phyloP scores from a whole-genome alignment of 1,140 invertebrate species.

The Lordiphosa mommai region DNA sequence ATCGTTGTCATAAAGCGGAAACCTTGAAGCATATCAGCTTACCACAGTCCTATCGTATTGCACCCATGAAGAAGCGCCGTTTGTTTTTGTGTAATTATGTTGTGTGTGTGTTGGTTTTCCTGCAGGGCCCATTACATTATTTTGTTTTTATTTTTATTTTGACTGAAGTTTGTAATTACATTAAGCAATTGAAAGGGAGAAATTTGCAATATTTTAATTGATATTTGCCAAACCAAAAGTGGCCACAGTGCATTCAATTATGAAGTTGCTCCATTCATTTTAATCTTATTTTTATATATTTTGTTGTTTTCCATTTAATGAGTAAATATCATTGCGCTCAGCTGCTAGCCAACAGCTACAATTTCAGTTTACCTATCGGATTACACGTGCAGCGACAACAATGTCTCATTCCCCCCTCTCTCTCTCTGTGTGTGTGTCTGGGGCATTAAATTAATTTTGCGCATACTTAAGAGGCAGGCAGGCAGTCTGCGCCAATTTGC shows the following conservation, averaged over 20 bases:
- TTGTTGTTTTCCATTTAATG: slow-evolving; percentile 11
- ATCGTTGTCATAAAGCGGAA: slow-evolving; percentile 53
- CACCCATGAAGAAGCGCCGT: slow-evolving; percentile 41
- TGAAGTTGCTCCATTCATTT: too few relatives aligned
- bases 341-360: slow-evolving; percentile 70
- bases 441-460: slow-evolving; percentile 71
- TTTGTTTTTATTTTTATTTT: slow-evolving; percentile 26
- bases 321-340: slow-evolving; percentile 70
- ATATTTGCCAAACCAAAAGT: too few relatives aligned
- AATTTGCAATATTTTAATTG: too few relatives aligned
- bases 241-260: too few relatives aligned
- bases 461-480: not conserved
- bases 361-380: slow-evolving; percentile 68
- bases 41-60: slow-evolving; percentile 55
- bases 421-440: slow-evolving; percentile 29
- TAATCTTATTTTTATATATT: too few relatives aligned
- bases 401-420: slow-evolving; percentile 28
- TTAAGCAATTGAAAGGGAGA: too few relatives aligned
- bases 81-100: slow-evolving; percentile 61
- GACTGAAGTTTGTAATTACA: slow-evolving; percentile 54
- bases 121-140: slow-evolving; percentile 34
- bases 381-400: slow-evolving; percentile 69
- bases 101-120: slow-evolving; percentile 31
- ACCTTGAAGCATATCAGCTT: slow-evolving; percentile 71
- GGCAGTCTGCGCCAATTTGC: slow-evolving; percentile 44